A percentile compares a stretch with the other conserved stretches of the same genome.
These are phyloP conservation scores for Paramisgurnus dabryanus DNA, from an alignment of 2,113 vertebrate species.

Conservation along the genomic window DNA sequence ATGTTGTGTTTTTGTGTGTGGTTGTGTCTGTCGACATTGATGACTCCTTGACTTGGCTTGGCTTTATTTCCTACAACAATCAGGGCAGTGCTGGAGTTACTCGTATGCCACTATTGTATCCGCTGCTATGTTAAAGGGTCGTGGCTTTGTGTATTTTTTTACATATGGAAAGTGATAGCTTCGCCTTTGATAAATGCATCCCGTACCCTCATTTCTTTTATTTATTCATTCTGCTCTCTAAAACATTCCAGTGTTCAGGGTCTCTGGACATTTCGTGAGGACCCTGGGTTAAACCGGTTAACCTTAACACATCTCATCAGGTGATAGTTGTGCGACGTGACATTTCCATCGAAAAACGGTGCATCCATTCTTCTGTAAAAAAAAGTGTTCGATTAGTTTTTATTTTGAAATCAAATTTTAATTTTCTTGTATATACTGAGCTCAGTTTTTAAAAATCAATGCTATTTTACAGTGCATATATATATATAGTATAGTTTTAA, in stretches of 20 bases:
- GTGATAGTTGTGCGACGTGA: conserved; percentile 15
- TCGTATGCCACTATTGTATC: neutral
- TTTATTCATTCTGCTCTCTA: conserved; percentile 15
- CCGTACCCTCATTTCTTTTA: neutral
- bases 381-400: neutral
- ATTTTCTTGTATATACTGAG: conserved; percentile 21
- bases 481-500: conserved; percentile 15
- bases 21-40: neutral
- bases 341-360: conserved; percentile 35
- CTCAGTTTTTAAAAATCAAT: neutral
- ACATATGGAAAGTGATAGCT: neutral
- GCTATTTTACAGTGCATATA: conserved; percentile 3
- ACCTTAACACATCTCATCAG: conserved; percentile 17
- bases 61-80: neutral
- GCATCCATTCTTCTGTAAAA: conserved; percentile 1
- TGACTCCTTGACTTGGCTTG: neutral
- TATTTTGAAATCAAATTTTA: neutral
- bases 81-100: neutral
- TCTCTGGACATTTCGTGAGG: neutral
- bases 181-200: neutral
- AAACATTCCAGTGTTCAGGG: conserved; percentile 28
- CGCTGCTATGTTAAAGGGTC: conserved; percentile 18
- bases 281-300: conserved; percentile 25
- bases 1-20: neutral
- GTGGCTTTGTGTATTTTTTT: conserved; percentile 1